Conservation (phyloP, 1,140 invertebrate genomes). For the Diachasma alloeum region DNA sequence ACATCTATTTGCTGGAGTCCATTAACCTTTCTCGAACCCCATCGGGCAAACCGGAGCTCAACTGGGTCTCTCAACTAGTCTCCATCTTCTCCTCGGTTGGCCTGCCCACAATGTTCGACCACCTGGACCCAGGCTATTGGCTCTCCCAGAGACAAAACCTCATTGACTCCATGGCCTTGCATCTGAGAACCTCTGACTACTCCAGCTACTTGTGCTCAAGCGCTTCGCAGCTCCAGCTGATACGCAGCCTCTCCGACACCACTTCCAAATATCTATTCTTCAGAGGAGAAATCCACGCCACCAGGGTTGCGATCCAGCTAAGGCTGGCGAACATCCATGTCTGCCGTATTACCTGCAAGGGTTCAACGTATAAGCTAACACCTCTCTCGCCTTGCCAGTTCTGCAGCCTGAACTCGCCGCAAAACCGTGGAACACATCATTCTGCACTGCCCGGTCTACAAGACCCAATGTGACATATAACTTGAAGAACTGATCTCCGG, state of each 20-base stretch:
- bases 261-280: neutral
- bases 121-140: neutral
- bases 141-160: neutral
- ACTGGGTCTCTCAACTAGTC: neutral
- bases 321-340: neutral
- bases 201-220: neutral
- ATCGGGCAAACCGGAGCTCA: neutral
- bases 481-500: no score
- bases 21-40: neutral
- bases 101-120: neutral
- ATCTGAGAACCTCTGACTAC: neutral
- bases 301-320: neutral
- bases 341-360: neutral
- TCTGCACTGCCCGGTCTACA: neutral
- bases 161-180: neutral
- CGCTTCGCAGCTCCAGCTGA: neutral
- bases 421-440: neutral
- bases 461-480: neutral
- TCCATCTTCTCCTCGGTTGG: neutral
- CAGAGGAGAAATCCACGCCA: neutral
- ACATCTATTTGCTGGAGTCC: neutral
- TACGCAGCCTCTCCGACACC: neutral
- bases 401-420: neutral
- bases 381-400: neutral
- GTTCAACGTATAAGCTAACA: neutral